Evolutionary conservation across 2,113 vertebrate genomes (phyloP), one percentile per base, ranked within the genome.

Genomic region (Conger conger): DNA sequence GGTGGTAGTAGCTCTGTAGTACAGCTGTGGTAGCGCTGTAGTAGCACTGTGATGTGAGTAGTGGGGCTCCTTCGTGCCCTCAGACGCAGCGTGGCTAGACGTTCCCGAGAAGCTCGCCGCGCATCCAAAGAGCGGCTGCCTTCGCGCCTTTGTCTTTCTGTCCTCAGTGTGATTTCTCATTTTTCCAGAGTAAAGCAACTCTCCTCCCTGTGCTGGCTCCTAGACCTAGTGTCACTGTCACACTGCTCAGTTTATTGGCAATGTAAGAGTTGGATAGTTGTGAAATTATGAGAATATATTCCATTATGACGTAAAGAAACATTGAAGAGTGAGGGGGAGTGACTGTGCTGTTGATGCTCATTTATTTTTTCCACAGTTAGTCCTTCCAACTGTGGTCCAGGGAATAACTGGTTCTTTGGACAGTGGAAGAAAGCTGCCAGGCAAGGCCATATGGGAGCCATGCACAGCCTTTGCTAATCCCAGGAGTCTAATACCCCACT

Each of bases 111-210:
- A n/a, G 40, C 38, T 80, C 79, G 3, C 7, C 42, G 23, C 17
- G 50, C 38, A 80, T 16, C 79, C 8, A 40, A 50, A 36, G 53
- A 27, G 54, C 37, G 37, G 37, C 37, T 30, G 23, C 38, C 18
- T 73, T 36, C 33, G 42, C 1, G 23, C 27, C 38, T 80, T 8
- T 45, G 38, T 18, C 38, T 40, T 84, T 76, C 35, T 84, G 40
- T 54, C 33, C 68, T 36, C 17, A 15, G n/a, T 77, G n/a, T 33
- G 68, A 73, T 73, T 73, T 84, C 11, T 42, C 11, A 73, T 18
- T 13, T 35, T 77, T 78, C 53, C 83, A 3, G 30, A 17, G 50
- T n/a, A 42, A 83, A 76, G 82, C 82, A 83, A 76, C 82, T 83
- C 36, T 83, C 18, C 57, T 83, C 30, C 82, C 57, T 82, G 23